Conservation (phyloP, 2,797 vertebrate species). For the Brotogeris chrysoptera region DNA sequence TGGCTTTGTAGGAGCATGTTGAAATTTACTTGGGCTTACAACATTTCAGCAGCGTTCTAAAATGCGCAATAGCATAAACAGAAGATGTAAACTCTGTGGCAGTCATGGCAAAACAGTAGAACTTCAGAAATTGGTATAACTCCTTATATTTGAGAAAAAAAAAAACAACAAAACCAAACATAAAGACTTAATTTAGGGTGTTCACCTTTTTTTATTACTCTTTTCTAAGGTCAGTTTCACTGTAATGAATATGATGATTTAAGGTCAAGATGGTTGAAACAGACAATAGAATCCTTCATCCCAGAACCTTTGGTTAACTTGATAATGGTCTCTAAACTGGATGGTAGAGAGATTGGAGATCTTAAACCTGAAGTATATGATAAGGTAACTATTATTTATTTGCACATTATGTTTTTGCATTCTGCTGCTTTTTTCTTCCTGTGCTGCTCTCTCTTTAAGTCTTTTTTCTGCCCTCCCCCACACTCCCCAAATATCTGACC, state of each 20-base stretch:
- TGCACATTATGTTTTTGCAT: neutral
- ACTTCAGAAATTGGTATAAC: neutral
- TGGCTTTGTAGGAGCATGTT: neutral
- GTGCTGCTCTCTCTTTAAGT: neutral
- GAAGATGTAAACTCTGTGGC: neutral
- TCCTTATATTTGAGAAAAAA: neutral
- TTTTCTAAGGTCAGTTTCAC: constrained; percentile 82
- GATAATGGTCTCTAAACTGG: constrained; percentile 81
- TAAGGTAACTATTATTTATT: constrained; percentile 69
- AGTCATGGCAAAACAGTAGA: neutral
- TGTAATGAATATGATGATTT: constrained; percentile 89
- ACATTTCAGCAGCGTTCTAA: neutral
- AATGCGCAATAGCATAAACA: neutral
- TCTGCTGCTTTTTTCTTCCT: neutral
- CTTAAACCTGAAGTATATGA: constrained; percentile 73
- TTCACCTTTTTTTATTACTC: neutral
- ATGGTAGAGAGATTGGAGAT: constrained; percentile 85
- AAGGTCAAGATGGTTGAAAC: constrained; percentile 84
- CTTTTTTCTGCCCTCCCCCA: neutral
- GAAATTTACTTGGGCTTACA: neutral
- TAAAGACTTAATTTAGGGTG: neutral
- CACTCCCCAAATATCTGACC: neutral
- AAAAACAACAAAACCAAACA: neutral
- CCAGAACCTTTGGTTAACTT: constrained; percentile 75
- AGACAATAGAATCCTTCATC: constrained; percentile 93